Base-by-base conservation (phyloP, 1,140 invertebrate genomes). In the Drosophila nigrodunni region DNA sequence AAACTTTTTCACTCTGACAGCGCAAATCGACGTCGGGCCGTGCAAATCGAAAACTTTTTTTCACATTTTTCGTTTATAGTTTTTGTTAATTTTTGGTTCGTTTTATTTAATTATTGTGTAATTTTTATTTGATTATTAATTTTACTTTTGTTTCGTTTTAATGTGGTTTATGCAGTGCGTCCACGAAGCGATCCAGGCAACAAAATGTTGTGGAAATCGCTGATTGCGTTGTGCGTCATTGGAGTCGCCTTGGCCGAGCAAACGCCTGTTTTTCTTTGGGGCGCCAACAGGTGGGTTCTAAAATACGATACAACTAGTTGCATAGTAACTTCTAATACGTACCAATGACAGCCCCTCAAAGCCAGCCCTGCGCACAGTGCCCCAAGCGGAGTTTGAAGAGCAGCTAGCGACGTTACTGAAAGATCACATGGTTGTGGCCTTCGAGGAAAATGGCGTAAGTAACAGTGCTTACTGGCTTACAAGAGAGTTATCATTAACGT, bases 391-490 rank as follows among this genome's bases (percentile, higher is more conserved):
- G 60, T 92, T 92, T 60, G 52, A 62, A 34, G 67, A 73, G 8
- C 74, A 88, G 58, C 46, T 91, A 50, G 60, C 78, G 18, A 69
- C 62, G 1, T 58, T 90, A 64, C 52, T 85, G 37, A 43, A 81
- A 75, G 78, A 91, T 82, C 78, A 90, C 80, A 91, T 90, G 86
- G 77, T 92, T 52, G 82, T 91, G 80, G 88, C 80, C 71, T 90
- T 92, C 74, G 76, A 87, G 68, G 91, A 92, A 78, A 79, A 91
- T 80, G 78, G 74, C 66, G 91, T 92, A 92, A 91, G 91, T 82
- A 43, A 3, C 41, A 43, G 7, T 50, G 37, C 21, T 41, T 21
- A 11, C 1, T 18, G 9, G 13, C 9, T 54, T 47, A 47, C 15
- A 6, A 47, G 2, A 21, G 8, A 4, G 34, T 15, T 35, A 21